Evolutionary conservation across 2,797 vertebrate genomes (phyloP).

Genomic region (Fistularia commersonii): DNA sequence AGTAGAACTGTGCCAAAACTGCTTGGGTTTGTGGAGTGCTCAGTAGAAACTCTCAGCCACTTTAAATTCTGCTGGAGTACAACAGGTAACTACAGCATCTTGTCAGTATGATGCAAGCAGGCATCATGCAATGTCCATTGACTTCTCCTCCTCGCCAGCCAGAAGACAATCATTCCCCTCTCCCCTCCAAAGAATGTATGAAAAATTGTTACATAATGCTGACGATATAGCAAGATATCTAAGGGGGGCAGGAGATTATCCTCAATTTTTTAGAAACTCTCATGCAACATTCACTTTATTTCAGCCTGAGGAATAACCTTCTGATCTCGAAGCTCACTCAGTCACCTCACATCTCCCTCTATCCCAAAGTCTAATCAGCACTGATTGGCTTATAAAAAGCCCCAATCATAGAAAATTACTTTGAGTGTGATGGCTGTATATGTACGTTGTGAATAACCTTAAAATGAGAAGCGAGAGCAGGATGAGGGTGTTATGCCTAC

Average conservation of each 20-base stretch:
- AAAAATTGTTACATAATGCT: conserved; percentile 34
- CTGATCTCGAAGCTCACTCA: conserved; percentile 53
- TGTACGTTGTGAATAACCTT: conserved; percentile 50
- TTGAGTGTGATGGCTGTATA: conserved; percentile 45
- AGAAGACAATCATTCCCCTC: conserved; percentile 23
- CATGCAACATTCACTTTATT: conserved; percentile 68
- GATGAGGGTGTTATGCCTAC: conserved; percentile 32
- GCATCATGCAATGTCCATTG: conserved; percentile 14
- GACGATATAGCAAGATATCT: conserved; percentile 19
- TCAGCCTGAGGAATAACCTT: conserved; percentile 50
- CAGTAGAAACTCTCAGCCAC: background rate
- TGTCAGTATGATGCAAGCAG: conserved; percentile 32
- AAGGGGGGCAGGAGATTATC: conserved; percentile 4
- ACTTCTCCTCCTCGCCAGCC: conserved; percentile 26
- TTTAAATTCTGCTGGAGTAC: background rate
- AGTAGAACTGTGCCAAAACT: background rate
- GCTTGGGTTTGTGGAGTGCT: no score
- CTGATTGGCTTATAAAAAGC: conserved; percentile 62
- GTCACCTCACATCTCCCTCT: conserved; percentile 49
- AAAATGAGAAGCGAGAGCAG: conserved; percentile 28
- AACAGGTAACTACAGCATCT: background rate
- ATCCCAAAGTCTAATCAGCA: conserved; percentile 48
- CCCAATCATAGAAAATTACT: conserved; percentile 61
- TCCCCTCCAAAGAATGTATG: conserved; percentile 20
- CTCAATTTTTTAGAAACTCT: conserved; percentile 63